Evolutionary conservation across 2,797 vertebrate species (phyloP).

Genomic region (Gallirallus australis): DNA sequence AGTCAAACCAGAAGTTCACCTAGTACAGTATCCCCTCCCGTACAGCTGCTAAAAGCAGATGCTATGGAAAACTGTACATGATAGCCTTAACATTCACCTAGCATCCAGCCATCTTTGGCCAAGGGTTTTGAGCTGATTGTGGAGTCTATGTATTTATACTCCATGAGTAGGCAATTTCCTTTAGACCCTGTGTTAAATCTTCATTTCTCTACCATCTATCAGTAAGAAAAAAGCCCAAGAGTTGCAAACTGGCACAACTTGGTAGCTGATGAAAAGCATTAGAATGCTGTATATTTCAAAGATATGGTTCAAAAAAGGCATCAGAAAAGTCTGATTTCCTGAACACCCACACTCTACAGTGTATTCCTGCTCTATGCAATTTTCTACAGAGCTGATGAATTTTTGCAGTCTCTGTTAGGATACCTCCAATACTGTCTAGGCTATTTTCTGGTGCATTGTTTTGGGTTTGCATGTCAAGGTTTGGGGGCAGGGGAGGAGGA

Average conservation of each 20-base stretch:
- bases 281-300: not conserved
- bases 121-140: not conserved
- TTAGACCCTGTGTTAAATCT: not conserved
- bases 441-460: not conserved
- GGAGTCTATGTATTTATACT: not conserved
- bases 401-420: not conserved
- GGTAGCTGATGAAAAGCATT: not conserved
- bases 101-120: not conserved
- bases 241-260: not conserved
- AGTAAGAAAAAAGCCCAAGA: not conserved
- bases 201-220: not conserved
- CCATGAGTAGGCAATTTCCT: not conserved
- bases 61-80: not conserved
- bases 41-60: not conserved
- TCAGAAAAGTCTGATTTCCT: not conserved
- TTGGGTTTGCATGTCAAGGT: no score
- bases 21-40: not conserved
- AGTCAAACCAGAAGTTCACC: not conserved
- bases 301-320: not conserved
- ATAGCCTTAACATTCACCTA: not conserved
- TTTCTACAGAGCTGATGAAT: not conserved
- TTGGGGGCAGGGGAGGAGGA: no score
- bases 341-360: not conserved
- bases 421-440: not conserved
- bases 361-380: not conserved